Conservation (phyloP, 1,140 invertebrate species). For the Drosophila lacertosa region DNA sequence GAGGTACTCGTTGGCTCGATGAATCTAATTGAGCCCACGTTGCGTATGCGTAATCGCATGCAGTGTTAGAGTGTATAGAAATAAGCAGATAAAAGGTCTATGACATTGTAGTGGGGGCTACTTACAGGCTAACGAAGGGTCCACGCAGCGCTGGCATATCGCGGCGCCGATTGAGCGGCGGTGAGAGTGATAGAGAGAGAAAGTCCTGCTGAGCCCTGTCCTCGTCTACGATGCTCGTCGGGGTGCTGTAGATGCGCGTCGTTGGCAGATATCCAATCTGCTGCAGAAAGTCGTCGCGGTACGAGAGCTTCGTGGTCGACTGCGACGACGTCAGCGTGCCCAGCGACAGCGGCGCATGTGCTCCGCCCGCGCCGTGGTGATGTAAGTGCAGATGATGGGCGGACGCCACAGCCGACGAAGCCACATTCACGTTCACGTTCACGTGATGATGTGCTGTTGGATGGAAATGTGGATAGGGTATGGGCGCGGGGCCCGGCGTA, state of each 20-base stretch:
- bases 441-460: conserved; percentile 43
- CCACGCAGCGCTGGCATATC: conserved; percentile 84
- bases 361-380: conserved; percentile 48
- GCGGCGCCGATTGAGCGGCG: conserved; percentile 84
- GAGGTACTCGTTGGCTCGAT: conserved; percentile 34
- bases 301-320: conserved; percentile 80
- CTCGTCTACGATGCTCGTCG: conserved; percentile 79
- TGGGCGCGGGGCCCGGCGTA: conserved; percentile 35
- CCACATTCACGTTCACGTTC: conserved; percentile 29
- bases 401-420: conserved; percentile 45
- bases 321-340: conserved; percentile 74
- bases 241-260: conserved; percentile 81
- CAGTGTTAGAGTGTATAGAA: conserved; percentile 24
- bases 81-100: conserved; percentile 1
- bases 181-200: conserved; percentile 84
- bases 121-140: conserved; percentile 84
- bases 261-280: conserved; percentile 83
- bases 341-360: conserved; percentile 62
- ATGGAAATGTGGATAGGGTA: conserved; percentile 75
- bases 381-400: conserved; percentile 70
- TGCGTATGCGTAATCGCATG: conserved; percentile 16
- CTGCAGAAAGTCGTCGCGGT: conserved; percentile 80
- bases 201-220: conserved; percentile 83
- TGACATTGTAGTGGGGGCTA: conserved; percentile 34
- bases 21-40: conserved; percentile 40